Evolutionary conservation across 2,797 vertebrate genomes (phyloP), one percentile per base, ranked within the genome.

Genomic region (Naso thynnoides): DNA sequence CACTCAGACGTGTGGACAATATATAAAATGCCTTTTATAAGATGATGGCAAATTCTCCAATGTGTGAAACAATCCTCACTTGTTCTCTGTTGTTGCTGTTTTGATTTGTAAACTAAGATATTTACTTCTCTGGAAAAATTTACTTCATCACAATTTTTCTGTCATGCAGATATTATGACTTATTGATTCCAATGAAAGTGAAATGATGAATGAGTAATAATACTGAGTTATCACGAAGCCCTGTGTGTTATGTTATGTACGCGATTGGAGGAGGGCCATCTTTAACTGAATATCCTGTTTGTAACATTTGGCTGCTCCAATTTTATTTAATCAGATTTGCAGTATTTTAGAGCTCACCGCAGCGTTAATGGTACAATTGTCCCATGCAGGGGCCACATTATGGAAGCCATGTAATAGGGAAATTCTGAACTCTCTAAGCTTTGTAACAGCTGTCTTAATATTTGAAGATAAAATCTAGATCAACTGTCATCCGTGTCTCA

Each of bases 371-470:
- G 6, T 11, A 26, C 49, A 64, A 19, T 38, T 50, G 55, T 23
- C 26, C 10, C 31, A 33, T 8, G 33, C 49, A 54, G 11, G 44
- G 16, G 33, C 13, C 4, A 36, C 33, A 13, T 11, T 36, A 11
- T 36, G 7, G 15, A 3, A 50, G 58, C 38, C 41, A 36, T 4
- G 10, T 11, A 19, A n/a, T 6, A 5, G 39, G 31, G 60, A 52
- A 58, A 18, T 65, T 65, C n/a, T 64, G 31, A 14, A 49, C 70
- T 38, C 19, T 44, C 14, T 33, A 1, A 68, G n/a, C 18, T 44
- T 1, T 38, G 29, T 44, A 61, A 53, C 26, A 27, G 16, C 8
- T n/a, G 50, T 15, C 13, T 36, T 49, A 14, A 73, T 47, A 59
- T 44, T n/a, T 24, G 0, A 59, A 29, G 14, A 62, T 44, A 16